Conservation (phyloP, 1,140 invertebrate genomes). For the honey bee (Apis mellifera) region Amel_HAv3.1 CM009941.2:3580001-3580500, state of each 20-base stretch:
- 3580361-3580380: not conserved
- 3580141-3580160: conserved; percentile 18
- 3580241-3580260: too few relatives aligned
- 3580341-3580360: not conserved
- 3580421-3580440: too few relatives aligned
- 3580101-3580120: not conserved
- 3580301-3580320: not conserved
- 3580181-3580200: conserved; percentile 27
- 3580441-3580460: too few relatives aligned
- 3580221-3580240: not conserved
- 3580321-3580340: not conserved
- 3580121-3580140: conserved; percentile 8
- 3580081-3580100: conserved; percentile 4
- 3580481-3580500: too few relatives aligned
- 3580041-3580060: conserved; percentile 38
- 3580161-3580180: conserved; percentile 6
- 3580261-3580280: too few relatives aligned
- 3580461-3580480: too few relatives aligned
- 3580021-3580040: conserved; percentile 15
- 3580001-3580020: conserved; percentile 10
- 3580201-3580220: not conserved
- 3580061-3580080: conserved; percentile 28
- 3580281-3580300: not conserved
- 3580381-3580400: not conserved
- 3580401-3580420: not conserved